Evolutionary conservation across 2,888 invertebrate species (phyloP), one percentile per base, ranked within the genome.

Genomic region (Pycnomerus fuliginosus): DNA sequence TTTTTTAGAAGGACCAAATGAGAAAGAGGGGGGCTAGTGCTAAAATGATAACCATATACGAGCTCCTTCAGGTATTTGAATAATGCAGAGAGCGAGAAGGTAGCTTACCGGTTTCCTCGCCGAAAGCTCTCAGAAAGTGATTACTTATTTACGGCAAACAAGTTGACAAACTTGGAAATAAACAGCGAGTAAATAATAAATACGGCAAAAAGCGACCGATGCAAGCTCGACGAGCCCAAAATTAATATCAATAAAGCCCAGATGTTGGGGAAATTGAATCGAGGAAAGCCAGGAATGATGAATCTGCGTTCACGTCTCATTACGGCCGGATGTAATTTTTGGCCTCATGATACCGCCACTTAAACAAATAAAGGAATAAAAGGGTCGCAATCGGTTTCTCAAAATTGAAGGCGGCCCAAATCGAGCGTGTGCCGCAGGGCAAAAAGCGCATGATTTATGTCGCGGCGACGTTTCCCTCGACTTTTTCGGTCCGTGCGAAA

Each of bases 101-200:
- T n/a, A n/a, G n/a, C n/a, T n/a, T n/a, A n/a, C n/a, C n/a, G n/a
- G n/a, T n/a, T n/a, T n/a, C n/a, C n/a, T n/a, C n/a, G n/a, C n/a
- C n/a, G n/a, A n/a, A n/a, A 35, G 25, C 45, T 45, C 41, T 45
- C 41, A 45, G 50, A 36, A 40, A 44, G 41, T 49, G 44, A 45
- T 52, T 52, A 52, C 48, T 52, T 52, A 50, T 52, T 36, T 34
- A 45, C 35, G 49, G 47, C 48, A 47, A 39, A 41, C 44, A 52
- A 52, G 50, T 48, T 50, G 53, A 49, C 52, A 47, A 52, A 52
- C 48, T 45, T 36, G 10, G 16, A 22, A 39, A 45, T 40, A 35
- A 37, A 36, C 40, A 45, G 16, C 23, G 34, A 39, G 30, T 39
- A 35, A 44, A 44, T 44, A 39, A 44, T 44, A 30, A 44, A 39